Evolutionary conservation across 2,888 invertebrate genomes (phyloP).

Genomic region (Geotrupes spiniger): DNA sequence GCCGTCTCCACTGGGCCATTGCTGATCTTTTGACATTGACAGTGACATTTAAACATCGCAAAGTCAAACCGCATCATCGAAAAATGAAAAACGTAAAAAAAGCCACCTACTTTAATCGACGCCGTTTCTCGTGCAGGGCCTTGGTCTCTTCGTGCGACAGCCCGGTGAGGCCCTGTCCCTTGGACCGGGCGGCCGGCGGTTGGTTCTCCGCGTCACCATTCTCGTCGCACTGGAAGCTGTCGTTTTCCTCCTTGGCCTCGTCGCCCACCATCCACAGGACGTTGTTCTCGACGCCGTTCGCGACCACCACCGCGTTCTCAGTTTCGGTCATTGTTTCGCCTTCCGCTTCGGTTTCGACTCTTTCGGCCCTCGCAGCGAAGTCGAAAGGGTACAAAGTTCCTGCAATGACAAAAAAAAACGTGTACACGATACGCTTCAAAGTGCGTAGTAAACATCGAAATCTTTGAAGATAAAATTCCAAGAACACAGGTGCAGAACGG

Average conservation of each 20-base stretch:
- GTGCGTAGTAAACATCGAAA: too few relatives aligned
- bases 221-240: constrained; percentile 53
- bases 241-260: constrained; percentile 45
- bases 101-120: constrained; percentile 44
- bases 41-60: too few relatives aligned
- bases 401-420: too few relatives aligned
- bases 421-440: too few relatives aligned
- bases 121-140: constrained; percentile 41
- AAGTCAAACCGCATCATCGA: too few relatives aligned
- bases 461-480: too few relatives aligned
- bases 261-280: constrained; percentile 41
- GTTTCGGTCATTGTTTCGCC: constrained; percentile 54
- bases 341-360: constrained; percentile 50
- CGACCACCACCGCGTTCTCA: constrained; percentile 39
- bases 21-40: too few relatives aligned
- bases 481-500: too few relatives aligned
- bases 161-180: constrained; percentile 46
- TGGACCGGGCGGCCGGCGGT: constrained; percentile 46
- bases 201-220: constrained; percentile 38
- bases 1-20: too few relatives aligned
- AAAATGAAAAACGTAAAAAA: too few relatives aligned
- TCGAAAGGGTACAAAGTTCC: neutral
- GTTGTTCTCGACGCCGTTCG: constrained; percentile 26
- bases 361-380: neutral
- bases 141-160: constrained; percentile 35